Evolutionary conservation across 1,140 invertebrate species (phyloP), one percentile per base, ranked within the genome.

Genomic region (Lethrus apterus): DNA sequence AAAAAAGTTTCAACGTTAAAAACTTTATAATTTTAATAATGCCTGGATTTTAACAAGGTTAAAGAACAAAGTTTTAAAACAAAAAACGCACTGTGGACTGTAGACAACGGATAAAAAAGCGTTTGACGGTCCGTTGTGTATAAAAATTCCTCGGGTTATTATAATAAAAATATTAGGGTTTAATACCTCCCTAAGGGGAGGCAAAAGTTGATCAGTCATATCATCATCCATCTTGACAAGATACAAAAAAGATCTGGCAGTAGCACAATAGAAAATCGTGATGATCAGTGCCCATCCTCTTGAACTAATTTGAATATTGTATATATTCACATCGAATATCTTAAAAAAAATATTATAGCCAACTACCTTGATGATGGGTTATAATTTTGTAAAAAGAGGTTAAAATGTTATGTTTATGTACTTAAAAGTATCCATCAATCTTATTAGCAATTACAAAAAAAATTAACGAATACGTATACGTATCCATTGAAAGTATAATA

Each of bases 151-250:
- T n/a, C n/a, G n/a, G n/a, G n/a, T n/a, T n/a, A n/a, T n/a, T 26
- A n/a, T 26, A 26, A 26, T 26, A 26, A 26, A 26, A 26, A 26
- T 26, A 26, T n/a, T 26, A 26, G 23, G n/a, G n/a, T 26, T 26
- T 26, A 26, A 26, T 26, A 26, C 23, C 5, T 5, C 23, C n/a
- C 23, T n/a, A 7, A 7, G 23, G 23, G 23, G 23, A 26, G n/a
- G 23, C 5, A 7, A 7, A 5, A n/a, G 23, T 26, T n/a, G 23
- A 26, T 26, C 23, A 26, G 23, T 26, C 23, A 26, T 26, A 26
- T 26, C n/a, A n/a, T 26, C 23, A 26, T 26, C n/a, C n/a, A n/a
- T n/a, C n/a, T n/a, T n/a, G n/a, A n/a, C n/a, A n/a, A n/a, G n/a
- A n/a, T n/a, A n/a, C n/a, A n/a, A n/a, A n/a, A n/a, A n/a, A n/a